Conservation (phyloP, 2,888 invertebrate genomes). For the Drepana falcataria region DNA sequence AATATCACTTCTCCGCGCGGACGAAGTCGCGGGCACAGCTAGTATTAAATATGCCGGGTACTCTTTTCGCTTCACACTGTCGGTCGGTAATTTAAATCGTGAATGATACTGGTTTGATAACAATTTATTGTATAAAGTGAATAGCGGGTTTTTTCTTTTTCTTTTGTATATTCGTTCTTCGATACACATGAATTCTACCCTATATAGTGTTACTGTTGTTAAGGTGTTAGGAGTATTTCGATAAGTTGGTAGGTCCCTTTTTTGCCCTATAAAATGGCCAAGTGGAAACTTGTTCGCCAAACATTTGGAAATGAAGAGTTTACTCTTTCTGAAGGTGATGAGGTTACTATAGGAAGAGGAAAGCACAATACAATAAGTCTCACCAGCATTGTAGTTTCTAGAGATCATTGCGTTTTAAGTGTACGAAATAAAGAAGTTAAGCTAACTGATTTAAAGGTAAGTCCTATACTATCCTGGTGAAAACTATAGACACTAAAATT, state of each 20-base stretch:
- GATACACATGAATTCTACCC: too few species aligned
- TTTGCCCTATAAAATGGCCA: conserved; percentile 38
- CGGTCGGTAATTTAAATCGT: too few species aligned
- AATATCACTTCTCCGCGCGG: too few species aligned
- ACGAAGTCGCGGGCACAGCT: too few species aligned
- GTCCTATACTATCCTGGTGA: neutral
- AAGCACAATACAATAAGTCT: conserved; percentile 48
- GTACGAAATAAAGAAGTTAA: conserved; percentile 42
- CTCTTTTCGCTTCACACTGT: too few species aligned
- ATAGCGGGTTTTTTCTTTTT: too few species aligned
- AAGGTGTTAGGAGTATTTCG: neutral
- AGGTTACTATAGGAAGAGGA: conserved; percentile 57
- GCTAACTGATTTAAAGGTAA: conserved; percentile 60
- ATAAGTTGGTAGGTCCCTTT: neutral
- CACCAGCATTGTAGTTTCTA: conserved; percentile 59
- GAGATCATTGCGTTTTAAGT: conserved; percentile 57
- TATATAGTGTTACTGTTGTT: too few species aligned
- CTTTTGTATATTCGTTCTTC: too few species aligned
- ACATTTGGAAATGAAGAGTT: conserved; percentile 48
- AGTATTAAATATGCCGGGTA: too few species aligned
- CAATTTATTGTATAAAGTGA: too few species aligned
- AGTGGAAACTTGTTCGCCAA: conserved; percentile 60
- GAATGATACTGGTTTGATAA: too few species aligned
- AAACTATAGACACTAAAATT: neutral
- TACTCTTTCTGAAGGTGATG: conserved; percentile 47